Conservation (phyloP, 2,888 invertebrate species). For the Brachylomia viminalis region DNA sequence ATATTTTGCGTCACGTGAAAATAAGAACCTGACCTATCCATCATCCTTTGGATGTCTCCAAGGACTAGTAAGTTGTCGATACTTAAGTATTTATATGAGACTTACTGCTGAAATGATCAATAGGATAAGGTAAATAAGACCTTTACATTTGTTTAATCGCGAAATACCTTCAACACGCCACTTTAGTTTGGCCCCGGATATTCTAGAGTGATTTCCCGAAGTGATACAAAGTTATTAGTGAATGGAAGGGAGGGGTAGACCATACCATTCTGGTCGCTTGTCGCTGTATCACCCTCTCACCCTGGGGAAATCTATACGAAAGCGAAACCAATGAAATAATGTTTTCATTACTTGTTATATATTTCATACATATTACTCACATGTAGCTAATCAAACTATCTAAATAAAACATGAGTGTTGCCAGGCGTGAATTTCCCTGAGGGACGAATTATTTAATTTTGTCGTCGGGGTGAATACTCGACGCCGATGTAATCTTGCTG, state of each 20-base stretch:
- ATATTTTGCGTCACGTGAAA: not conserved
- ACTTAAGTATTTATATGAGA: constrained; percentile 25
- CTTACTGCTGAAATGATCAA: constrained; percentile 40
- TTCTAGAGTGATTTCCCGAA: constrained; percentile 9
- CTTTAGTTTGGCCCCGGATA: constrained; percentile 13
- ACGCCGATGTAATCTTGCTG: constrained; percentile 28
- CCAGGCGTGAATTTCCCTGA: constrained; percentile 53
- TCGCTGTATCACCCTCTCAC: constrained; percentile 53
- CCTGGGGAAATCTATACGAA: constrained; percentile 75
- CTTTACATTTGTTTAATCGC: constrained; percentile 38
- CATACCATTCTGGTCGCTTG: constrained; percentile 31
- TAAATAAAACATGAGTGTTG: constrained; percentile 58
- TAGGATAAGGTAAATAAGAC: constrained; percentile 39
- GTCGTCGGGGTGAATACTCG: constrained; percentile 50
- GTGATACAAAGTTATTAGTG: constrained; percentile 25
- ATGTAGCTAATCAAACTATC: constrained; percentile 63
- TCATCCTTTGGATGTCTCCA: not conserved
- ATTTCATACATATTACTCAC: constrained; percentile 65
- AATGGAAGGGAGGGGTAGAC: constrained; percentile 13
- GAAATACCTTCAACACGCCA: constrained; percentile 30
- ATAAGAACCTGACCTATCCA: not conserved
- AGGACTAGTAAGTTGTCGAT: constrained; percentile 18
- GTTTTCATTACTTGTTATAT: constrained; percentile 70
- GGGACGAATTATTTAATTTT: constrained; percentile 54
- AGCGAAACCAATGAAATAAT: constrained; percentile 74